These are phyloP conservation scores for Dryas iulia DNA, from an alignment of 1,140 invertebrate species.

Conservation along the genomic window DNA sequence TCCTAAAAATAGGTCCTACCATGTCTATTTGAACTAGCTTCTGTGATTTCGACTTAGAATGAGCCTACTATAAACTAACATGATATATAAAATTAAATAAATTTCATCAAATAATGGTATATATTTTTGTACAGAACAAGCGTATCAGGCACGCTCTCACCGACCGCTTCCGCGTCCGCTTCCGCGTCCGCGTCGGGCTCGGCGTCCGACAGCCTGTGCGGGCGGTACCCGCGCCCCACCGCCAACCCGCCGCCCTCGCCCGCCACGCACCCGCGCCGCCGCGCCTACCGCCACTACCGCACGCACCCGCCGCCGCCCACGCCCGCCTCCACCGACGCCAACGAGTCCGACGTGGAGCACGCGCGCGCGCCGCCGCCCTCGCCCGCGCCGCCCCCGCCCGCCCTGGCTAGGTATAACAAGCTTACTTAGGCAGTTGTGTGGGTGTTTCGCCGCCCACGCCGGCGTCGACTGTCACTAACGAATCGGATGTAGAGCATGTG, in stretches of 20 bases:
- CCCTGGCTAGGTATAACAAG: too few relatives aligned
- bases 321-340: constrained; percentile 96
- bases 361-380: constrained; percentile 90
- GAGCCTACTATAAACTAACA: too few relatives aligned
- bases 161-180: constrained; percentile 4
- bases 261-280: constrained; percentile 85
- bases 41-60: too few relatives aligned
- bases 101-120: too few relatives aligned
- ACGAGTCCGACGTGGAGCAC: constrained; percentile 87
- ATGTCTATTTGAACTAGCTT: too few relatives aligned
- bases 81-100: too few relatives aligned
- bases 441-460: constrained; percentile 96
- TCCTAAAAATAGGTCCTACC: too few relatives aligned
- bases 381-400: constrained; percentile 75
- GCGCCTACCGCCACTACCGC: constrained; percentile 89
- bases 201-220: constrained; percentile 55
- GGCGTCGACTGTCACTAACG: constrained; percentile 95
- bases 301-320: constrained; percentile 94
- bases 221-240: constrained; percentile 88
- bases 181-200: constrained; percentile 30
- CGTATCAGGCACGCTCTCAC: constrained; percentile 22
- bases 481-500: constrained; percentile 86
- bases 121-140: too few relatives aligned
- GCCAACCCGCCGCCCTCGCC: constrained; percentile 95
- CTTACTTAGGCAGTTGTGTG: too few relatives aligned